Evolutionary conservation across 2,888 invertebrate genomes (phyloP).

Genomic region (Orchesella flavescens): DNA sequence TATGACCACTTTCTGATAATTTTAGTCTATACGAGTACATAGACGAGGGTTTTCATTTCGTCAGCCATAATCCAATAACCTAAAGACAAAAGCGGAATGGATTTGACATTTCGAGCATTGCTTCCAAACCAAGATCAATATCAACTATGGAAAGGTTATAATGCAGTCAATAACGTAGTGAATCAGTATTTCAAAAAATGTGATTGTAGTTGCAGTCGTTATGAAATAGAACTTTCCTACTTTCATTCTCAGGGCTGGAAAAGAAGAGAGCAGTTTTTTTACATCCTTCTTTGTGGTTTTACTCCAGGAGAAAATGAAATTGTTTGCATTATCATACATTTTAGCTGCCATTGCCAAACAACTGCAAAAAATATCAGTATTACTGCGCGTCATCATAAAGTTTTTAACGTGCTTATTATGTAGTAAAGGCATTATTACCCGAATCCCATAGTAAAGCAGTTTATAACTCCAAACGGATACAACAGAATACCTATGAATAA

Average conservation of each 20-base stretch:
- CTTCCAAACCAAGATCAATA: no score
- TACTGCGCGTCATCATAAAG: neutral
- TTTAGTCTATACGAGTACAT: no score
- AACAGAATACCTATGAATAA: constrained; percentile 8
- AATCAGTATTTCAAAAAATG: constrained; percentile 39
- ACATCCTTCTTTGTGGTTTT: constrained; percentile 42
- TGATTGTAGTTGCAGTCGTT: constrained; percentile 27
- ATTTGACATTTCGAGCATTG: no score
- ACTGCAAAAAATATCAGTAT: neutral
- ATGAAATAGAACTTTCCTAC: constrained; percentile 38
- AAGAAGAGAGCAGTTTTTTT: constrained; percentile 22
- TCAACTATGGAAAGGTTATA: constrained; percentile 48
- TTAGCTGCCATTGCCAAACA: constrained; percentile 42
- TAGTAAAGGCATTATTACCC: no score
- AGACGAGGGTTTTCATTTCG: no score
- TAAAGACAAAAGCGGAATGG: no score
- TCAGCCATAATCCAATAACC: no score
- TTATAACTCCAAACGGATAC: constrained; percentile 42
- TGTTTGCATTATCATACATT: constrained; percentile 42
- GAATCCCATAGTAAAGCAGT: constrained; percentile 40
- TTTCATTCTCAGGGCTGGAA: constrained; percentile 30
- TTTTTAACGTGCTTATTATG: no score
- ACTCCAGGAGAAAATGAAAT: constrained; percentile 42
- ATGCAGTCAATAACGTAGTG: constrained; percentile 45
- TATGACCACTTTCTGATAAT: no score